Evolutionary conservation across 2,797 vertebrate genomes (phyloP), one percentile per base, ranked within the genome.

Genomic region (Gymnocypris eckloni): DNA sequence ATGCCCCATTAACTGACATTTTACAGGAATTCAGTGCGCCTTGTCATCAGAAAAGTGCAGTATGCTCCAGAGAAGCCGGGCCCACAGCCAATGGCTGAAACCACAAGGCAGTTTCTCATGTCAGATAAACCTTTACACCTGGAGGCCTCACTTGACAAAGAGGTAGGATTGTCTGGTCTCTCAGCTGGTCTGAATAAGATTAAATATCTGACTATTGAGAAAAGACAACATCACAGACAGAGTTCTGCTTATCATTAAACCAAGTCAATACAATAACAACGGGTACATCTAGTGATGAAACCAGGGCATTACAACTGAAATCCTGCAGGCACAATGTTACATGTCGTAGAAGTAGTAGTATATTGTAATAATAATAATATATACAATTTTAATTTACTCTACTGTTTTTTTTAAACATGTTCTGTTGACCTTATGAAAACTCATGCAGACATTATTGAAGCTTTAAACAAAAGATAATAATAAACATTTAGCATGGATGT

Each of bases 41-140:
- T 99, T 91, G 97, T 99, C 67, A 99, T 99, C 94, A 93, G 98
- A 33, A 99, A 99, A 91, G 97, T 99, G 1, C 98, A 99, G 86
- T 99, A 97, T 0, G 98, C 98, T 0, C 98, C 98, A 0, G 98
- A 99, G 93, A 96, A 97, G 18, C 95, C 97, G 0, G 97, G 97
- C 1, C 98, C 98, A 1, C 98, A 99, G 88, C 98, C 98, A 13
- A 98, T 96, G 45, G 98, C 97, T 0, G 98, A 99, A 88, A 99
- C 97, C 88, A 98, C 97, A 28, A 89, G 98, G 28, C 97, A 98
- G 91, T 99, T 99, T 92, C 97, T 99, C 86, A 98, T 99, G 98
- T 99, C 98, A 0, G 98, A 99, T 91, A 99, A 99, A 88, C 97
- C 97, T 0, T 92, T 99, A 88, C 98, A 99, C 88, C 93, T 99